Base-by-base conservation (phyloP, 2,797 vertebrate species). In the Novumbra hubbsi region DNA sequence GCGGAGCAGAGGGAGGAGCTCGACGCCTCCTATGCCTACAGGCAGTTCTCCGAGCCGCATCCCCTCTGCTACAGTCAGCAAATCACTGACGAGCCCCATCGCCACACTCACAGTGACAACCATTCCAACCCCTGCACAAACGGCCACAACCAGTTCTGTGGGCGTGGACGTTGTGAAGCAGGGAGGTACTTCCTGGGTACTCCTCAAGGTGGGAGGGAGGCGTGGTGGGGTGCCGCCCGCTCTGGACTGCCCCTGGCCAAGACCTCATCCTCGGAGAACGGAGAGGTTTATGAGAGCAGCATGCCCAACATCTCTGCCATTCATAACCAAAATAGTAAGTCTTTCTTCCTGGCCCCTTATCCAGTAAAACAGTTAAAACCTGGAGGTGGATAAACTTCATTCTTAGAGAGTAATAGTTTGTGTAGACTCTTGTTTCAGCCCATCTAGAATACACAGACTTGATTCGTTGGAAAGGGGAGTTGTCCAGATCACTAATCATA, bases 141-240 rank as follows among this genome's bases (percentile, higher is more conserved):
- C 71, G 92, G 93, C 80, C 95, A 96, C 72, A 90, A 87, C 0
- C 96, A 95, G 82, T 90, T 94, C 49, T 99, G 96, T 0, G 96
- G 98, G 79, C 92, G 91, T 12, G 94, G 95, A 52, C 94, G 95
- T 19, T 98, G 98, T 15, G 96, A 98, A 86, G 97, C 96, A 0
- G 97, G 98, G 0, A 90, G 96, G 4, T 99, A 98, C 86, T 99
- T 97, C 79, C 92, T 99, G 1, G 96, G 97, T 68, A 90, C 95
- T 0, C 94, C 95, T 0, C 94, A 95, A 66, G 67, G 94, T 0
- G 92, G 94, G 4, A 93, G 95, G 81, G 96, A 96, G 52, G 79
- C 91, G 0, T 97, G 96, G 97, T 98, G 96, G 96, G 93, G 95
- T 2, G 28, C 87, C 0, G 86, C 95, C 21, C 92, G 94, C 0